Percentiles rank a stretch among this genome's conserved stretches.
phyloP scores from a whole-genome alignment of 2,113 vertebrate genomes.

The Saccopteryx leptura region DNA sequence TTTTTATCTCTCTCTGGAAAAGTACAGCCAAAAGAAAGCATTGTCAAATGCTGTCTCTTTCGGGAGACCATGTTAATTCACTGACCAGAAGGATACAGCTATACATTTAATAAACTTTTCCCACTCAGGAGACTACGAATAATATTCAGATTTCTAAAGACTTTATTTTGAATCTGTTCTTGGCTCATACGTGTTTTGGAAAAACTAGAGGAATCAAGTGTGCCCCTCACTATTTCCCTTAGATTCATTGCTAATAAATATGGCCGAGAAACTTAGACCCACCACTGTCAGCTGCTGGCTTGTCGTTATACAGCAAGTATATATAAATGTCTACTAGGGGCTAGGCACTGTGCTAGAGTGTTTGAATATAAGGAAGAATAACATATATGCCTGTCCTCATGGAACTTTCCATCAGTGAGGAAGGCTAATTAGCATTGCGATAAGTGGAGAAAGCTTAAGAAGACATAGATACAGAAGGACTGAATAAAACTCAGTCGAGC shows the following conservation, averaged over 20 bases:
- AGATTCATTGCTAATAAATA: neutral
- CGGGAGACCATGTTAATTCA: constrained; percentile 11
- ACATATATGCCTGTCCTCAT: neutral
- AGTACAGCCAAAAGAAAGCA: constrained; percentile 2
- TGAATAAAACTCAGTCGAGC: neutral
- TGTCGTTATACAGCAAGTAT: constrained; percentile 19
- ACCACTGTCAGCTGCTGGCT: neutral
- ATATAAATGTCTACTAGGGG: neutral
- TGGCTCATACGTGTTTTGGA: constrained; percentile 30
- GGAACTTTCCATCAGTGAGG: neutral
- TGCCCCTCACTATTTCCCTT: neutral
- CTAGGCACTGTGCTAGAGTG: neutral
- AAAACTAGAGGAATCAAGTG: neutral
- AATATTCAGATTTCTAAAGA: neutral
- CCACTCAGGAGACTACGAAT: neutral
- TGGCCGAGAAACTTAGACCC: constrained; percentile 12
- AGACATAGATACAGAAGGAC: neutral
- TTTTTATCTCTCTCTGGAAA: constrained; percentile 27
- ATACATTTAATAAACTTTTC: neutral
- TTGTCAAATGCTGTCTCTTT: neutral
- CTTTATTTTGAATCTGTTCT: constrained; percentile 52
- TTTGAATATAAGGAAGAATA: constrained; percentile 11
- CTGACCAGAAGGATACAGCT: neutral
- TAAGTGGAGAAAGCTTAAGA: neutral
- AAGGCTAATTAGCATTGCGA: neutral